Evolutionary conservation across 1,140 invertebrate genomes (phyloP).

Genomic region (Magallana gigas): DNA sequence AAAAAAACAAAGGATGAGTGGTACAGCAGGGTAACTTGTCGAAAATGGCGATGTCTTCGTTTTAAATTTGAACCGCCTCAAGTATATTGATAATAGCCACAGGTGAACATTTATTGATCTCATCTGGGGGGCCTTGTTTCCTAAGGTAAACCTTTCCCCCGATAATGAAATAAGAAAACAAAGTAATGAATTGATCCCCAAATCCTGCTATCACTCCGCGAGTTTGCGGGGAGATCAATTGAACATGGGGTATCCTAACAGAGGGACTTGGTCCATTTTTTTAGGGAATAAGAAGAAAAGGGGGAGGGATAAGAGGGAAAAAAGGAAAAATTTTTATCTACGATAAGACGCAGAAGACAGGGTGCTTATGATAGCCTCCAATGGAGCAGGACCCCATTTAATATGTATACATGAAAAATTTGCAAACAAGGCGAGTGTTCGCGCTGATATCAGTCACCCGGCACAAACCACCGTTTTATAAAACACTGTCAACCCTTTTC

Average conservation of each 20-base stretch:
- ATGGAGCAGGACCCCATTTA: too few relatives aligned
- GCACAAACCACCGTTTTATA: too few relatives aligned
- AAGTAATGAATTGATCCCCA: neutral
- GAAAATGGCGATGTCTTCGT: constrained; percentile 8
- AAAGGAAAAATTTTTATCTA: neutral
- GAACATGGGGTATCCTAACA: neutral
- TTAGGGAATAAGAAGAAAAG: neutral
- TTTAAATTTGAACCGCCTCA: neutral
- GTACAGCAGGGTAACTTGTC: neutral
- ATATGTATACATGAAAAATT: too few relatives aligned
- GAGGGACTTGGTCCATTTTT: neutral
- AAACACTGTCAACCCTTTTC: too few relatives aligned
- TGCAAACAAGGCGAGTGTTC: too few relatives aligned
- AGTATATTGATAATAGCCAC: neutral
- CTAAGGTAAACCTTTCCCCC: neutral
- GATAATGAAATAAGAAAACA: constrained; percentile 10
- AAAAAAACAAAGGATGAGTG: neutral
- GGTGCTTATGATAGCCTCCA: too few relatives aligned
- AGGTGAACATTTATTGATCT: constrained; percentile 25
- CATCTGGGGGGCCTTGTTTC: neutral
- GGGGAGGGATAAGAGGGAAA: neutral
- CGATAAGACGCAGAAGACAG: too few relatives aligned
- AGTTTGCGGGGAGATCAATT: neutral
- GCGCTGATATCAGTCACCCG: too few relatives aligned
- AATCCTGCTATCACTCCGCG: neutral